A percentile compares a stretch with the other conserved stretches of the same genome.
These are phyloP conservation scores for Ageneiosus marmoratus DNA, from an alignment of 2,113 vertebrate genomes.

Conservation along the genomic window DNA sequence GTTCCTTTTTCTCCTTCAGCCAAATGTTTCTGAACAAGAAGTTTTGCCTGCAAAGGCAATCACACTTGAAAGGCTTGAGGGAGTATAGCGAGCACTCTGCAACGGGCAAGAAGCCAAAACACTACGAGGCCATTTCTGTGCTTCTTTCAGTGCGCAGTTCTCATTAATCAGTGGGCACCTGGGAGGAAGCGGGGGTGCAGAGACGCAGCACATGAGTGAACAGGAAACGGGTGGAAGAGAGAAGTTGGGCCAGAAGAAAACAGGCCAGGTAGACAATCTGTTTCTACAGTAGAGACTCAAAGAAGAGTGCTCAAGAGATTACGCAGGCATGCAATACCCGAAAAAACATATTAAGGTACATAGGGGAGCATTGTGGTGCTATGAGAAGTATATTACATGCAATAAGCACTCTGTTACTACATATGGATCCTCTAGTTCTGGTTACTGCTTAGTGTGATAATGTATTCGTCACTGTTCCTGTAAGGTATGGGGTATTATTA, in stretches of 20 bases:
- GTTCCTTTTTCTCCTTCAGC: constrained; percentile 44
- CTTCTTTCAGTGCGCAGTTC: constrained; percentile 49
- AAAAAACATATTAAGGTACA: not conserved
- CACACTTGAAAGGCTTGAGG: constrained; percentile 57
- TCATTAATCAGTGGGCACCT: constrained; percentile 68
- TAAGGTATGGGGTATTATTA: no score
- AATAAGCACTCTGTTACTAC: not conserved
- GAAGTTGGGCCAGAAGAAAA: constrained; percentile 30
- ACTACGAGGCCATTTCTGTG: constrained; percentile 17
- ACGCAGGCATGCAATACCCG: not conserved
- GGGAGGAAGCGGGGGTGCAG: constrained; percentile 66
- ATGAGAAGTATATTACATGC: not conserved
- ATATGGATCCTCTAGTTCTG: not conserved
- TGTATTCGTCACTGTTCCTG: no score
- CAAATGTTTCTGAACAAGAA: constrained; percentile 53
- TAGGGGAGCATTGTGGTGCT: not conserved
- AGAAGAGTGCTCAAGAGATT: not conserved
- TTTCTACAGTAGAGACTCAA: constrained; percentile 11
- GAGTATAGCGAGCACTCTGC: constrained; percentile 56
- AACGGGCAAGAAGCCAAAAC: constrained; percentile 49
- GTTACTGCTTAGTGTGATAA: not conserved
- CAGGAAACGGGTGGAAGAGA: constrained; percentile 44
- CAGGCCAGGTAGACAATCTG: constrained; percentile 48
- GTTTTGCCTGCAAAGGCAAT: constrained; percentile 69
- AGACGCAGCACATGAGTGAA: constrained; percentile 47